Conservation (phyloP, 2,113 vertebrate genomes). For the Gymnorhina tibicen region DNA sequence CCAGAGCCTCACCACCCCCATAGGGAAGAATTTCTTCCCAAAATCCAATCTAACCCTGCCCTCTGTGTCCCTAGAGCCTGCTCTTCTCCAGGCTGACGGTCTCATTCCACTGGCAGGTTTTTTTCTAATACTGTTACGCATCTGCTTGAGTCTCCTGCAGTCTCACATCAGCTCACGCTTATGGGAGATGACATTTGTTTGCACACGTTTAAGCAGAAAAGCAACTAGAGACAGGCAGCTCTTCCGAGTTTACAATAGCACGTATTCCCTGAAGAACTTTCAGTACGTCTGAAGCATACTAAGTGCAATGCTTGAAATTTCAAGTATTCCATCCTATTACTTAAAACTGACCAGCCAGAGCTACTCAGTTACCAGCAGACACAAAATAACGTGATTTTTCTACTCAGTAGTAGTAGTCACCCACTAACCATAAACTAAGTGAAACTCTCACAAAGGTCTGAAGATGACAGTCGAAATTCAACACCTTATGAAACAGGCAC, state of each 20-base stretch:
- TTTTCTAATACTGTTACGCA: background rate
- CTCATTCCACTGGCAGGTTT: background rate
- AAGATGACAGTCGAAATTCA: background rate
- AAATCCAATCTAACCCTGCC: background rate
- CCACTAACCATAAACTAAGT: accelerated
- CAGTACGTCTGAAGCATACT: background rate
- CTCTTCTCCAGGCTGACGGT: background rate
- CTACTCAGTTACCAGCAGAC: background rate
- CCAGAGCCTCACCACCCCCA: background rate
- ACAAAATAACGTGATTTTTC: background rate
- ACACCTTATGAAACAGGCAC: background rate
- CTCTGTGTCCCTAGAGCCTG: background rate
- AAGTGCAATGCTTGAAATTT: background rate
- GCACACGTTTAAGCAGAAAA: background rate
- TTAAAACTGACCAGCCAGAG: background rate
- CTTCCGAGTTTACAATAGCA: background rate
- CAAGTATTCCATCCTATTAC: background rate
- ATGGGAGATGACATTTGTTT: background rate
- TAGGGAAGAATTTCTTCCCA: background rate
- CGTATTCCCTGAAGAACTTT: background rate
- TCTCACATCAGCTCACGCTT: background rate
- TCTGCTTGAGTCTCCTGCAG: background rate
- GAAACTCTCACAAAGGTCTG: background rate
- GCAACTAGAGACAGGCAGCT: background rate
- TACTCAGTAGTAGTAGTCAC: background rate